These are phyloP conservation scores for Sakesphorus luctuosus DNA, from an alignment of 2,113 vertebrate genomes.

Conservation along the genomic window DNA sequence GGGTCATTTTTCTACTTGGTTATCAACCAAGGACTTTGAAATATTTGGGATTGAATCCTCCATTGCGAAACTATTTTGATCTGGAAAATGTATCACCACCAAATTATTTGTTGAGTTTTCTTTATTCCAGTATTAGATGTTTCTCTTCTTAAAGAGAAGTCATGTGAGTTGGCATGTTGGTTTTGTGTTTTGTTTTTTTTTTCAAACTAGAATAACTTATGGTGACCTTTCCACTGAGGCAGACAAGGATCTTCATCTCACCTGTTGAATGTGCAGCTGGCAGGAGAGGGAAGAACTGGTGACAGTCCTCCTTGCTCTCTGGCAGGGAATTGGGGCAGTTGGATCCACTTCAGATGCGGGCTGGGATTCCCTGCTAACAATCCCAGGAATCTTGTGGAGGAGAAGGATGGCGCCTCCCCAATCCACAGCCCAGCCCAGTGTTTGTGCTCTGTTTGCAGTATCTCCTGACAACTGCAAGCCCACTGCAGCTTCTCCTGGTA, in stretches of 20 bases:
- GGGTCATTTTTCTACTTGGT: not conserved
- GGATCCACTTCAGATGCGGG: not conserved
- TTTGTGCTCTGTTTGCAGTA: conserved; percentile 58
- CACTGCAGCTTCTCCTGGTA: conserved; percentile 18
- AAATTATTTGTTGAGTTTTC: not conserved
- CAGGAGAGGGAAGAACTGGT: not conserved
- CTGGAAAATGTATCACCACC: not conserved
- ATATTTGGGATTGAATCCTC: not conserved
- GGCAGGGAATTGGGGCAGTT: not conserved
- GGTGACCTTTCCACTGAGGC: not conserved
- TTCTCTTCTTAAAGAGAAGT: not conserved
- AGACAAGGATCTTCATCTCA: not conserved
- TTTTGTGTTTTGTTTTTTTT: not conserved
- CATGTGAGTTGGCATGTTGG: not conserved
- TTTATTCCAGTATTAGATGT: not conserved
- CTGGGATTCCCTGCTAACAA: conserved; percentile 42
- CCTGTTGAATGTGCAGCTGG: not conserved
- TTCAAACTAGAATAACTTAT: not conserved
- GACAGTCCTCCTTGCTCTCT: not conserved
- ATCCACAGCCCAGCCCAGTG: not conserved
- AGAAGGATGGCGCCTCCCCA: conserved; percentile 11
- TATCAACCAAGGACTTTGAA: not conserved
- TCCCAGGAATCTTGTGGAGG: conserved; percentile 44
- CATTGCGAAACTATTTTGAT: not conserved
- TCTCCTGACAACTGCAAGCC: conserved; percentile 52